phyloP scores from a whole-genome alignment of 2,797 vertebrate genomes.

The Diceros bicornis region DNA sequence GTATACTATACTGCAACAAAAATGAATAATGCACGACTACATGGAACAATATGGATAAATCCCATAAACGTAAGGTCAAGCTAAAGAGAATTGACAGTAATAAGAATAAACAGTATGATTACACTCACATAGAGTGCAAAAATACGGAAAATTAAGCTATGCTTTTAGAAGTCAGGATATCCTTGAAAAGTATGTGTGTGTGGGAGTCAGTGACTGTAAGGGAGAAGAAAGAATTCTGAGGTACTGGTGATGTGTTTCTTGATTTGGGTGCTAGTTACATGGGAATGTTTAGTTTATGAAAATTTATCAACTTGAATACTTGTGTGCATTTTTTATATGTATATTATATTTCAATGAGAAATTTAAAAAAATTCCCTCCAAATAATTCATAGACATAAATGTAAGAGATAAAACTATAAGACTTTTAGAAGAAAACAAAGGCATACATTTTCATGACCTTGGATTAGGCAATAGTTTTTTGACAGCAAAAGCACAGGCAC shows the following conservation, averaged over 20 bases:
- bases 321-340: neutral
- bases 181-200: neutral
- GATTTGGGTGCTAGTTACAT: neutral
- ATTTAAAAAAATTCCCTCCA: neutral
- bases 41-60: neutral
- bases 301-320: constrained; percentile 1
- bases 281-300: constrained; percentile 5
- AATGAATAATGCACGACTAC: constrained; percentile 33
- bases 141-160: constrained; percentile 30
- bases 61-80: neutral
- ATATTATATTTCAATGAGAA: neutral
- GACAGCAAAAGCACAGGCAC: neutral
- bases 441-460: neutral
- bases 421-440: neutral
- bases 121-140: neutral
- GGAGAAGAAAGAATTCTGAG: neutral
- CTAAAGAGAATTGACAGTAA: neutral
- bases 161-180: constrained; percentile 43
- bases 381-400: constrained; percentile 27
- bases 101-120: neutral
- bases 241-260: neutral
- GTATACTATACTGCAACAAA: constrained; percentile 15
- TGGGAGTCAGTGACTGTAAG: neutral
- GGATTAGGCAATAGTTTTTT: neutral
- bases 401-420: too few relatives aligned